Evolutionary conservation across 2,888 invertebrate genomes (phyloP), one percentile per base, ranked within the genome.

Genomic region (Cecidostiba fungosa): DNA sequence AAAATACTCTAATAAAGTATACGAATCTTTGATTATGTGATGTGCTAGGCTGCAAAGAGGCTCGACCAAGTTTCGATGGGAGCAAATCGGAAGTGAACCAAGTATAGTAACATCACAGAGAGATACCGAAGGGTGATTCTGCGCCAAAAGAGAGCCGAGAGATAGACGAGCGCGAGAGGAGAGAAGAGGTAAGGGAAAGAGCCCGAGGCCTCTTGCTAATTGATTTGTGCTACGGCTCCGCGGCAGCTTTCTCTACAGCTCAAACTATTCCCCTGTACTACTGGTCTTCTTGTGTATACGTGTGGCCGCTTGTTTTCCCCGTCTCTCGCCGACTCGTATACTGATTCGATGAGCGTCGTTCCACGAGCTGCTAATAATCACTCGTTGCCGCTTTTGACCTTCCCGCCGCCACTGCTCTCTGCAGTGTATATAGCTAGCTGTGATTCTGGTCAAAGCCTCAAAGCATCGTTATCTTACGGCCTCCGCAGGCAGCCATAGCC

Each of bases 141-240:
- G 54, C 32, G n/a, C 6, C 77, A 73, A 77, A 77, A 74, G 82
- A 86, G 86, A 85, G 82, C 69, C 80, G 43, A 12, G 80, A 87
- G 83, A 80, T 86, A 86, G 89, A 43, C 59, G 16, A 26, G 6
- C 50, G 76, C n/a, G n/a, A n/a, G n/a, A 72, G 23, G 88, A 86
- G 73, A 87, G 79, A 77, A 86, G 76, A 76, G 39, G 62, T 62
- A 47, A 32, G 39, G 54, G 70, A 82, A 85, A 73, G 50, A 23
- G 85, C 86, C 90, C 86, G 88, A 89, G 90, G 90, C 90, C 89
- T 88, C 88, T 85, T 88, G 90, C 91, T 92, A 92, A 92, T 92
- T 92, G 92, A 92, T 92, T 92, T 91, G 91, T 91, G 90, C 91
- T 90, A 87, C 90, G 89, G 90, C 90, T 90, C 54, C n/a, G 88